A percentile compares a stretch with the other conserved stretches of the same genome.
These are phyloP conservation scores for Zalophus californianus DNA, from an alignment of 2,797 vertebrate genomes.

Conservation along the genomic window DNA sequence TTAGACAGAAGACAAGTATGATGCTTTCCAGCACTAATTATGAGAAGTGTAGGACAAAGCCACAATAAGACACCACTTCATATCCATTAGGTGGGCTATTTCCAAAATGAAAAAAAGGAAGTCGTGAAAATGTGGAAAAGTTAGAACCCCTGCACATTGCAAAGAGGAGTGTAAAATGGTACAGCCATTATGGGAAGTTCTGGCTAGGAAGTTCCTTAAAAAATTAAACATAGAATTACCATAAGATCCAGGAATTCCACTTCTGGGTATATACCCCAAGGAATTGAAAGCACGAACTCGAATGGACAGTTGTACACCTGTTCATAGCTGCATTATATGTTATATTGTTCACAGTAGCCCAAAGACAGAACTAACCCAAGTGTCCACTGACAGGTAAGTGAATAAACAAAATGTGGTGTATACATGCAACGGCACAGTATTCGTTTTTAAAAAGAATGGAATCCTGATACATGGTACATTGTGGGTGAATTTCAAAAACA, in stretches of 20 bases:
- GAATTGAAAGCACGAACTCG: not conserved
- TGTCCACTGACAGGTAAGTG: not conserved
- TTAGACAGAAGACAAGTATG: not conserved
- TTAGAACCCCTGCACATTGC: accelerated
- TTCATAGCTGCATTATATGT: not conserved
- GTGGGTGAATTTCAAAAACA: not conserved
- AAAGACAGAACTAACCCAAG: not conserved
- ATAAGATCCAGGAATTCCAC: not conserved
- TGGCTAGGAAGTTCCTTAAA: not conserved
- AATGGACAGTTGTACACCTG: not conserved
- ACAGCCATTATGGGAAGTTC: not conserved
- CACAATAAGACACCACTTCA: not conserved
- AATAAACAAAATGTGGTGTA: not conserved
- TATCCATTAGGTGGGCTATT: not conserved
- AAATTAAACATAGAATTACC: not conserved
- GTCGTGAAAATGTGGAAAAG: not conserved
- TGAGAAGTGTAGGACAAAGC: not conserved
- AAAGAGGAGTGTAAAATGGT: not conserved
- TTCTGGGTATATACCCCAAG: not conserved
- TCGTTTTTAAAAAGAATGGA: not conserved
- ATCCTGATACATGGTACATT: not conserved
- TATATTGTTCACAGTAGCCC: not conserved
- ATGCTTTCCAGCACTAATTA: not conserved
- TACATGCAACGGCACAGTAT: not conserved
- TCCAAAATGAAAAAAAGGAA: not conserved